Evolutionary conservation across 2,888 invertebrate species (phyloP), one percentile per base, ranked within the genome.

Genomic region (Sphaerophoria taeniata): DNA sequence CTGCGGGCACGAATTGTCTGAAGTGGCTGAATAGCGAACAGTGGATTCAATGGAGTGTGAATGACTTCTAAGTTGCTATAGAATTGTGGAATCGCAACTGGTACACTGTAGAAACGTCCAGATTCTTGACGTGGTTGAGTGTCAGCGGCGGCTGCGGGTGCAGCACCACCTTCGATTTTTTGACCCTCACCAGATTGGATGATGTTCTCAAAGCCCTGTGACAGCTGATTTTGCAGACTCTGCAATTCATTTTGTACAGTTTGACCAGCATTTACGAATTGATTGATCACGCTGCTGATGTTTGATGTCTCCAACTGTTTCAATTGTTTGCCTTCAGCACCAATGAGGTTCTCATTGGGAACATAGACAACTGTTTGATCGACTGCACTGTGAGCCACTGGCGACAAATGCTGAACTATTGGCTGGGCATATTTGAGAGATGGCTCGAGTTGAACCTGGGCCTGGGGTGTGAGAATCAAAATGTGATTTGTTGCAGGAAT

Each of bases 61-160:
- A 89, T 77, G 11, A 87, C 72, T 58, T 88, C 88, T 53, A 88
- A 87, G 49, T 88, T 89, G 33, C 89, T 90, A 61, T 88, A 91
- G 88, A 92, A 93, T 49, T 93, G 91, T 0, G 92, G 92, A 79
- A 92, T 93, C 88, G 91, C 94, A 87, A 94, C 63, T 3, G 74
- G 34, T 0, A 82, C 16, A 4, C 70, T 74, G 36, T 56, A 82
- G 24, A 67, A 78, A 47, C 82, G 74, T 12, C 77, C 77, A 69
- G 74, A 36, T 4, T 74, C 82, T n/a, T 63, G 65, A 9, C 81
- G 94, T 0, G 94, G 90, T 87, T 94, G 94, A 2, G 94, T 72
- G 7, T 51, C 12, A 7, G 71, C 7, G 7, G 58, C 11, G 36
- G 6, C n/a, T 3, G 63, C 67, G 6, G 24, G 43, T 14, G 49